Conservation (phyloP, 2,888 invertebrate genomes). For the Elmis aenea region DNA sequence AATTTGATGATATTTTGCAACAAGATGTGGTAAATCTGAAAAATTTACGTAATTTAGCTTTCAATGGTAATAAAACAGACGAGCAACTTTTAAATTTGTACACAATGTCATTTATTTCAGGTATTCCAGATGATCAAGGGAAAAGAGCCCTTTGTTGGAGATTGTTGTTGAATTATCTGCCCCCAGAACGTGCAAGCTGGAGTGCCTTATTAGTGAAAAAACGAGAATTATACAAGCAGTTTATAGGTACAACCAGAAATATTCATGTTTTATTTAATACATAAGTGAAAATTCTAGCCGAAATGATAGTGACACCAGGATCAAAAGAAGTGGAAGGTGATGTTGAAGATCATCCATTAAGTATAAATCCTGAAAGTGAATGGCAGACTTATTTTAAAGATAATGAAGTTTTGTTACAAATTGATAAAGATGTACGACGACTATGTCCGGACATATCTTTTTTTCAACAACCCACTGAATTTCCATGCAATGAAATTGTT, state of each 20-base stretch:
- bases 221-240: slow-evolving; percentile 73
- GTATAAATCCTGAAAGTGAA: slow-evolving; percentile 89
- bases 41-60: slow-evolving; percentile 65
- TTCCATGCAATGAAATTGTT: slow-evolving; percentile 77
- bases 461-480: slow-evolving; percentile 92
- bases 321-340: slow-evolving; percentile 54
- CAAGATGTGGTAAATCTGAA: slow-evolving; percentile 67
- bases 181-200: slow-evolving; percentile 64
- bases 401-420: slow-evolving; percentile 95
- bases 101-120: slow-evolving; percentile 49
- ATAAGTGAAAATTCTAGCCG: slow-evolving; percentile 54
- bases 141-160: slow-evolving; percentile 84
- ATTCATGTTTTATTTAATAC: slow-evolving; percentile 1
- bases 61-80: slow-evolving; percentile 61
- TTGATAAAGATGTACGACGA: slow-evolving; percentile 94
- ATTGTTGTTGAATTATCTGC: slow-evolving; percentile 80
- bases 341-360: slow-evolving; percentile 84
- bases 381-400: slow-evolving; percentile 97
- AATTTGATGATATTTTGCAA: slow-evolving; percentile 69
- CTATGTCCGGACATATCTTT: slow-evolving; percentile 96
- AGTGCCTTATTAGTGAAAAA: slow-evolving; percentile 65
- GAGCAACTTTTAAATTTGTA: too few species aligned
- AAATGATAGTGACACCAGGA: slow-evolving; percentile 83
- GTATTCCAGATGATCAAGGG: slow-evolving; percentile 84
- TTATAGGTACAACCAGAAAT: slow-evolving; percentile 57